Percentiles rank a stretch among this genome's conserved stretches.
These are phyloP conservation scores for Patella ulyssiponensis DNA, from an alignment of 2,888 invertebrate genomes.

Conservation along the genomic window DNA sequence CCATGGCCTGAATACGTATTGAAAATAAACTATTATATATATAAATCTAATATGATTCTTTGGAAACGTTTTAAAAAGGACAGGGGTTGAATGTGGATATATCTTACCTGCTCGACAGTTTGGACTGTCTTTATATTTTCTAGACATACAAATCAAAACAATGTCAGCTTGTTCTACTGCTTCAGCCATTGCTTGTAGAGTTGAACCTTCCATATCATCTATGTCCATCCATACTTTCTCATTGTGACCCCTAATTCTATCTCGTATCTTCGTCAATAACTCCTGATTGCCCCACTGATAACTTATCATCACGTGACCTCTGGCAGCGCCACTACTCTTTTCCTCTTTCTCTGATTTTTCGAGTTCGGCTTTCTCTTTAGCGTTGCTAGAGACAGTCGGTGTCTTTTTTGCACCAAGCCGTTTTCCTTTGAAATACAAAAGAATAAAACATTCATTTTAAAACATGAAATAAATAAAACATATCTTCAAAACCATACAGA, in stretches of 20 bases:
- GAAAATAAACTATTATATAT: no score
- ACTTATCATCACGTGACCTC: slow-evolving; percentile 59
- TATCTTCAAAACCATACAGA: no score
- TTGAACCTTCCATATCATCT: slow-evolving; percentile 62
- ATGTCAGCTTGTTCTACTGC: slow-evolving; percentile 55
- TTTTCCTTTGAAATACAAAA: background rate
- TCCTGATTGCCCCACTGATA: slow-evolving; percentile 59
- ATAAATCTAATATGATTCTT: background rate
- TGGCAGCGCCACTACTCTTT: background rate
- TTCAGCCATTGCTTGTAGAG: slow-evolving; percentile 58
- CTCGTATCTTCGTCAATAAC: slow-evolving; percentile 42
- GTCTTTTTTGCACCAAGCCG: background rate
- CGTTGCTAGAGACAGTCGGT: background rate
- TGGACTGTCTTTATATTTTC: slow-evolving; percentile 59
- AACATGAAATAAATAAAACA: no score
- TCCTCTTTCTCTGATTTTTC: slow-evolving; percentile 23
- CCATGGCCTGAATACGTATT: no score
- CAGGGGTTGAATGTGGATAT: background rate
- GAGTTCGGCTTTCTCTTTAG: background rate
- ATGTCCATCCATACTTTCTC: slow-evolving; percentile 57
- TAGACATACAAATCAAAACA: slow-evolving; percentile 55
- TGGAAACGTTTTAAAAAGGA: background rate
- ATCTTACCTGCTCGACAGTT: slow-evolving; percentile 58
- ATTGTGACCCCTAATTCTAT: slow-evolving; percentile 37
- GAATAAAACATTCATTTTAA: no score